Percentiles rank a stretch among this genome's conserved stretches.
Conservation (phyloP, 2,888 invertebrate genomes). For the Yponomeuta sedellus region DNA sequence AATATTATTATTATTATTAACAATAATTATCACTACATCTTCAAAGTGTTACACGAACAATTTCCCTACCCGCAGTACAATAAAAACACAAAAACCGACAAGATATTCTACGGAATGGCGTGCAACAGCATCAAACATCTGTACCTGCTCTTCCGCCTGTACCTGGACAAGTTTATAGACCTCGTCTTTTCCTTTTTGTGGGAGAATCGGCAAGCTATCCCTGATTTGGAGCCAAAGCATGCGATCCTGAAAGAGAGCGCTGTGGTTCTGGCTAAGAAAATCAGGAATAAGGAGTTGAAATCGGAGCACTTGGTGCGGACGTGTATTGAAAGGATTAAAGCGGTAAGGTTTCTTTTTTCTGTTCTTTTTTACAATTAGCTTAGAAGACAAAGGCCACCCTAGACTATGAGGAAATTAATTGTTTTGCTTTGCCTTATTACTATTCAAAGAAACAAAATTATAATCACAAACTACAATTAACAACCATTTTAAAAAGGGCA, state of each 20-base stretch:
- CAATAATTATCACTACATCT: too few species aligned
- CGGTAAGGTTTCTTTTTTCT: constrained; percentile 53
- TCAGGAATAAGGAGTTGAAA: constrained; percentile 78
- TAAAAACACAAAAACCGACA: constrained; percentile 43
- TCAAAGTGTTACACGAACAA: not conserved
- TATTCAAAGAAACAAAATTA: too few species aligned
- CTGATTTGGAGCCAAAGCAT: constrained; percentile 51
- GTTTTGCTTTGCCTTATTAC: too few species aligned
- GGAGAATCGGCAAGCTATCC: constrained; percentile 47
- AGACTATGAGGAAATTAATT: too few species aligned
- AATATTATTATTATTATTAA: too few species aligned
- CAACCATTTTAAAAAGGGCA: too few species aligned
- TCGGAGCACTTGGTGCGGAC: constrained; percentile 82
- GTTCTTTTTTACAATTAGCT: not conserved
- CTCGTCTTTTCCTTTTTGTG: constrained; percentile 49
- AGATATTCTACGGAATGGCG: constrained; percentile 51
- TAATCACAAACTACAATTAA: too few species aligned
- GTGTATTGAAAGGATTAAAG: constrained; percentile 86
- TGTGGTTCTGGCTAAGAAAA: constrained; percentile 79
- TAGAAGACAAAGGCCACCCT: not conserved
- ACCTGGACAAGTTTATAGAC: constrained; percentile 54
- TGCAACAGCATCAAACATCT: constrained; percentile 46
- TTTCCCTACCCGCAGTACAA: not conserved
- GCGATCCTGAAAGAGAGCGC: constrained; percentile 77
- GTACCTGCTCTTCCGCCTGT: constrained; percentile 46